Evolutionary conservation across 1,140 invertebrate genomes (phyloP).

Genomic region (Drosophila pruinosa): DNA sequence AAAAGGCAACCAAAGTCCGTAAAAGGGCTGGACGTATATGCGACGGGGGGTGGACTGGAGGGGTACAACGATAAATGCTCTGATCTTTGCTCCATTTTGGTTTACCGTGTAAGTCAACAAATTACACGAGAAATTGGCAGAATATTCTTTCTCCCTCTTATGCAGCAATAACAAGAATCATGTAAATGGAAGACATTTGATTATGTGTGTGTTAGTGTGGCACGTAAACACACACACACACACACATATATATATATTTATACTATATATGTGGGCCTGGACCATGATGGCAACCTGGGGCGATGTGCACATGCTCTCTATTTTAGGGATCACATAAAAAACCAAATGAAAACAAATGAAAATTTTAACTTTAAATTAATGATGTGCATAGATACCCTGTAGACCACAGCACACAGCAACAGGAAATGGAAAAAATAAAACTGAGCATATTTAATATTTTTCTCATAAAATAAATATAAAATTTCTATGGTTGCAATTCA

Average conservation of each 20-base stretch:
- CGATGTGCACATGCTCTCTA: constrained; percentile 12
- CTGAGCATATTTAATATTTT: too few species aligned
- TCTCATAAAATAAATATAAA: too few species aligned
- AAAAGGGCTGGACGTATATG: not conserved
- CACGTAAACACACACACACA: too few species aligned
- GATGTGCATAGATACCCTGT: constrained; percentile 11
- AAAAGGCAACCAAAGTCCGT: constrained; percentile 1
- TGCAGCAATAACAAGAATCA: constrained; percentile 27
- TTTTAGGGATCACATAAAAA: constrained; percentile 19
- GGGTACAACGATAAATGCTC: not conserved
- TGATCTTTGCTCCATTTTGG: constrained; percentile 19
- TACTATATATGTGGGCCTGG: not conserved
- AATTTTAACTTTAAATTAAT: not conserved
- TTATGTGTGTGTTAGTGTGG: not conserved
- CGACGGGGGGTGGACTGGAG: not conserved
- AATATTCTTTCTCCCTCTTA: constrained; percentile 12
- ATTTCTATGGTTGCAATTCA: not conserved
- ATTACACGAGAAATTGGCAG: constrained; percentile 36
- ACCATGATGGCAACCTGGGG: constrained; percentile 10
- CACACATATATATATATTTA: not conserved
- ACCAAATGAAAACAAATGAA: constrained; percentile 12
- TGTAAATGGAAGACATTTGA: constrained; percentile 28
- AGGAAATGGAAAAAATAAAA: not conserved
- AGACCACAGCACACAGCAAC: not conserved
- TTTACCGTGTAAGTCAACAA: constrained; percentile 37